Conservation (phyloP, 2,797 vertebrate species). For the Phrynocephalus guinanensis region DNA sequence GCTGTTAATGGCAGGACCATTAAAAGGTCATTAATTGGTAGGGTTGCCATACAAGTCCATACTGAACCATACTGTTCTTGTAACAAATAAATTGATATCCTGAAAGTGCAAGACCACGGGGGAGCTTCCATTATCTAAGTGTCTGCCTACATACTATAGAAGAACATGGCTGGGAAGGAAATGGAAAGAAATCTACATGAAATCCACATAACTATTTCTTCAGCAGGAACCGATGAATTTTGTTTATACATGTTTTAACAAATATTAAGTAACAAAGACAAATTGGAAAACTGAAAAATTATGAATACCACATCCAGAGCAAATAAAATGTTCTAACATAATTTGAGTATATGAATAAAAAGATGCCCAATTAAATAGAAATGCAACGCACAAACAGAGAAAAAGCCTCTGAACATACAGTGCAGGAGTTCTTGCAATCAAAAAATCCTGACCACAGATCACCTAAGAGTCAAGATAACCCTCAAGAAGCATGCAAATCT, state of each 20-base stretch:
- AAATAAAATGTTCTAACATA: not conserved
- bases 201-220: not conserved
- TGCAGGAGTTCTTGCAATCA: conserved; percentile 14
- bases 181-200: too few species aligned
- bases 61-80: too few species aligned
- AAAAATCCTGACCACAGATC: not conserved
- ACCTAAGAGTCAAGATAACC: not conserved
- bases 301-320: not conserved
- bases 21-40: not conserved
- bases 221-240: not conserved
- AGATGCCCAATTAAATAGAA: conserved; percentile 21
- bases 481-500: not conserved
- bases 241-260: not conserved
- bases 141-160: too few species aligned
- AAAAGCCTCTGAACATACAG: not conserved
- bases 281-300: not conserved
- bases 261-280: not conserved
- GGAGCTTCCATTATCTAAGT: too few species aligned
- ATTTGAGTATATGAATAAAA: conserved; percentile 10
- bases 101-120: too few species aligned
- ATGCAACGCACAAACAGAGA: not conserved
- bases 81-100: too few species aligned
- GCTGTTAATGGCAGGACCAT: not conserved
- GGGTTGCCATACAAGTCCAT: not conserved
- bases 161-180: too few species aligned